phyloP scores from a whole-genome alignment of 2,113 vertebrate species.

The Corvus cornix region DNA sequence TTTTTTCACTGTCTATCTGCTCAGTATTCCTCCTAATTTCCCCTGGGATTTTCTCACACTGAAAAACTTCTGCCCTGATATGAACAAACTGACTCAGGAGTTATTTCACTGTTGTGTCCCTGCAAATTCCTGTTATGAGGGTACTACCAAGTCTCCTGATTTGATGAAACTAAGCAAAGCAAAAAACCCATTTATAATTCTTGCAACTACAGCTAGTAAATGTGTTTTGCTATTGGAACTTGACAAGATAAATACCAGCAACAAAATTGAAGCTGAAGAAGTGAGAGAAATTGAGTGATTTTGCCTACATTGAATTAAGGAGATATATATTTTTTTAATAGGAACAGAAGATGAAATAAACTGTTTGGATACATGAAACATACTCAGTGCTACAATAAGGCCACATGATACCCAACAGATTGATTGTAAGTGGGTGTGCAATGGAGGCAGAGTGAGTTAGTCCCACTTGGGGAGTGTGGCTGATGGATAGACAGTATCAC shows the following conservation, averaged over 20 bases:
- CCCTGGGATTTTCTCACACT: not conserved
- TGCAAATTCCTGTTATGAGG: not conserved
- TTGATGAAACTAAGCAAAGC: not conserved
- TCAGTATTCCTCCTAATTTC: slow-evolving; percentile 42
- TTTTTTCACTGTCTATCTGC: not conserved
- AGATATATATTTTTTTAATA: not conserved
- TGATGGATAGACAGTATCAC: not conserved
- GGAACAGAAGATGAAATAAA: not conserved
- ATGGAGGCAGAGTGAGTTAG: not conserved
- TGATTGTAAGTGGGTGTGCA: not conserved
- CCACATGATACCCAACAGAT: fast-evolving
- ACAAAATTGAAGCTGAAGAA: not conserved
- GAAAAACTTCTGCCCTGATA: not conserved
- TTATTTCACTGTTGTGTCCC: not conserved
- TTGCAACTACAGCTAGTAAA: not conserved
- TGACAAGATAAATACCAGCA: not conserved
- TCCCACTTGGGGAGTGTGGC: not conserved
- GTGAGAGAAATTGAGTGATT: not conserved
- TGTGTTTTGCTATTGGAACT: not conserved
- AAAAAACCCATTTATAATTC: not conserved
- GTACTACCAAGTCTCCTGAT: not conserved
- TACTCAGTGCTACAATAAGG: not conserved
- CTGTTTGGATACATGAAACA: not conserved
- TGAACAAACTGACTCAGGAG: not conserved
- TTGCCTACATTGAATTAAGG: not conserved